Evolutionary conservation across 2,888 invertebrate species (phyloP).

Genomic region (Congeria kusceri): DNA sequence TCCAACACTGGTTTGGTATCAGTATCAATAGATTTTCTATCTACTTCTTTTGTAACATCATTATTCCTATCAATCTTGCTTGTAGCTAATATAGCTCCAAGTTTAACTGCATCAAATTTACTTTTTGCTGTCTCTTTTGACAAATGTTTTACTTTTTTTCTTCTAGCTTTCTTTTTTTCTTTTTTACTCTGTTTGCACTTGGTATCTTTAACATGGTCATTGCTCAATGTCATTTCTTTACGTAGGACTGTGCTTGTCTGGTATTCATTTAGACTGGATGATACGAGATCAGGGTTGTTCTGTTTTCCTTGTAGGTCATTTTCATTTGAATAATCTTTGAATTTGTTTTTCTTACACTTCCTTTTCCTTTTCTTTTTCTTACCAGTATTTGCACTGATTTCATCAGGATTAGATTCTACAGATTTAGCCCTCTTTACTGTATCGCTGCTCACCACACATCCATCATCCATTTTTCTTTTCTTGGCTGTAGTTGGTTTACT

Average conservation of each 20-base stretch:
- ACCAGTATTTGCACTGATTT: slow-evolving; percentile 10
- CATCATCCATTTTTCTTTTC: no score
- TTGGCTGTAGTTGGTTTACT: no score
- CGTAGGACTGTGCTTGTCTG: neutral
- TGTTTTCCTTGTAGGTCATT: neutral
- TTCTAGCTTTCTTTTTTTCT: no score
- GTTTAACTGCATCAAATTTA: neutral
- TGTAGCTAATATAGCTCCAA: no score
- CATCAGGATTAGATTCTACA: neutral
- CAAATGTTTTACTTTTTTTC: no score
- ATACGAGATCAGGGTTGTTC: neutral
- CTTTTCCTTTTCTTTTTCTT: slow-evolving; percentile 43
- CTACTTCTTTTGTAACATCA: slow-evolving; percentile 13
- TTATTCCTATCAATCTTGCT: no score
- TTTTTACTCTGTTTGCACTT: no score
- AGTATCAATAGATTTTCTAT: slow-evolving; percentile 1
- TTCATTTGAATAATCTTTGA: slow-evolving; percentile 46
- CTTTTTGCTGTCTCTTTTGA: neutral
- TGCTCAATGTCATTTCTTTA: no score
- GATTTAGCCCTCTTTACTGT: neutral
- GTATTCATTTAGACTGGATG: neutral
- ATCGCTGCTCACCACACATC: neutral
- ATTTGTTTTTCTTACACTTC: slow-evolving; percentile 57
- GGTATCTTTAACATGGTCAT: no score
- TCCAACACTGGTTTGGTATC: no score